Conservation (phyloP, 2,888 invertebrate species). For the Cremastobaeus sp. region DNA sequence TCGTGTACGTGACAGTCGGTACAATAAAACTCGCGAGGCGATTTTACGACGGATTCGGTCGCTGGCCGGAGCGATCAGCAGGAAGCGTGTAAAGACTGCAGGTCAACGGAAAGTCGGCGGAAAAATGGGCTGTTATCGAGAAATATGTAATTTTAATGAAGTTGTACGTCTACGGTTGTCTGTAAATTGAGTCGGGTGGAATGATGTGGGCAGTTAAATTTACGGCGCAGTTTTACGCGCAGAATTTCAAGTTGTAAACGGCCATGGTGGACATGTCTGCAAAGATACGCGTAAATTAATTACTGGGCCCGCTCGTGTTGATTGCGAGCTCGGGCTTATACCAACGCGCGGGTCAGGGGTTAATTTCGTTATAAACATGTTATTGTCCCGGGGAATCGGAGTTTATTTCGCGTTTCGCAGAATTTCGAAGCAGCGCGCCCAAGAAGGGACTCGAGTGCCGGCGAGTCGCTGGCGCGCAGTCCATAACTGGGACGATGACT, state of each 20-base stretch:
- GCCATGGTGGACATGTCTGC: conserved; percentile 7
- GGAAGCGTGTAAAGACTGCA: conserved; percentile 47
- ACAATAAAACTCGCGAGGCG: conserved; percentile 44
- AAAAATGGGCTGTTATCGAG: conserved; percentile 29
- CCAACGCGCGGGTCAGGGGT: conserved; percentile 8
- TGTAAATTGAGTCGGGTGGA: conserved; percentile 29
- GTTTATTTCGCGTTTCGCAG: no score
- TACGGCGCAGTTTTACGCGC: conserved; percentile 22
- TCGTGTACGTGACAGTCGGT: conserved; percentile 53
- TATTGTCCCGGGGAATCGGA: background rate
- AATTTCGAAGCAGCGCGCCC: no score
- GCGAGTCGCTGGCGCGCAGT: no score
- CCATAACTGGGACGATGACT: no score
- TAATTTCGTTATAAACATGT: conserved; percentile 12
- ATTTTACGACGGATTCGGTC: conserved; percentile 48
- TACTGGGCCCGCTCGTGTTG: conserved; percentile 10
- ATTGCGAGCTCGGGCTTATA: conserved; percentile 8
- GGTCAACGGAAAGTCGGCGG: conserved; percentile 22
- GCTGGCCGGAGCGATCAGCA: conserved; percentile 52
- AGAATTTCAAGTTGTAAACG: conserved; percentile 7
- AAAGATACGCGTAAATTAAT: conserved; percentile 25
- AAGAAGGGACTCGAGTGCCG: no score
- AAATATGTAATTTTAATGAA: conserved; percentile 51
- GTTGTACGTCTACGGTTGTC: conserved; percentile 36
- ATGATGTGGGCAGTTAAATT: conserved; percentile 35